These are phyloP conservation scores for Sula dactylatra DNA, from an alignment of 2,113 vertebrate species.

Conservation along the genomic window DNA sequence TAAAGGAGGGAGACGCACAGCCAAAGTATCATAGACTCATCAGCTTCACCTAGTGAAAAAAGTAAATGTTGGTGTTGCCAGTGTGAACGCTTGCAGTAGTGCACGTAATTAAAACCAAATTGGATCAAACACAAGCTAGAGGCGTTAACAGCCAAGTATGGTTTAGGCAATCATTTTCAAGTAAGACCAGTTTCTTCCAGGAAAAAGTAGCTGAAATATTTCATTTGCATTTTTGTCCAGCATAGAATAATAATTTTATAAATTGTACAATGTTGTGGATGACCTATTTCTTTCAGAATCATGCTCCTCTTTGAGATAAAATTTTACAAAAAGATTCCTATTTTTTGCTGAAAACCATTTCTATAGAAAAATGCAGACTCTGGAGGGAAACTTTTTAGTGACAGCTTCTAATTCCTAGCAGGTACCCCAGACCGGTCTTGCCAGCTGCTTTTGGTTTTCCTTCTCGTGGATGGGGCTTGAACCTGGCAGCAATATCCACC, in stretches of 20 bases:
- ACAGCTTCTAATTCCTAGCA: neutral
- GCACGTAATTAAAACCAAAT: neutral
- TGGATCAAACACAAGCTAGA: neutral
- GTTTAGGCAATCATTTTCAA: neutral
- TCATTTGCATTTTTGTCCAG: neutral
- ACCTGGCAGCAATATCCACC: neutral
- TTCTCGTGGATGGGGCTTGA: neutral
- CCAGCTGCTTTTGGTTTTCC: neutral
- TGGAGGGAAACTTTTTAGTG: neutral
- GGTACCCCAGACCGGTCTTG: neutral
- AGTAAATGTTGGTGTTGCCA: neutral
- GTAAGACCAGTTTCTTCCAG: neutral
- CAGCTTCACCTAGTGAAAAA: neutral
- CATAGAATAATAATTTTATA: neutral
- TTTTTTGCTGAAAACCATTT: neutral
- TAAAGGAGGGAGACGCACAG: accelerated
- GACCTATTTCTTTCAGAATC: neutral
- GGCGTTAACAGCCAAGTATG: neutral
- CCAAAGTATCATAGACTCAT: neutral
- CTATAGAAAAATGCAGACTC: neutral
- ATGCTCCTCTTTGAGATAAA: neutral
- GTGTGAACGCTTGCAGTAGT: neutral
- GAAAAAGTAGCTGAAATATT: neutral
- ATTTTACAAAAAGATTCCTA: neutral
- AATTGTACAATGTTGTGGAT: neutral